Evolutionary conservation across 2,797 vertebrate species (phyloP).

Genomic region (Tolypeutes matacus): DNA sequence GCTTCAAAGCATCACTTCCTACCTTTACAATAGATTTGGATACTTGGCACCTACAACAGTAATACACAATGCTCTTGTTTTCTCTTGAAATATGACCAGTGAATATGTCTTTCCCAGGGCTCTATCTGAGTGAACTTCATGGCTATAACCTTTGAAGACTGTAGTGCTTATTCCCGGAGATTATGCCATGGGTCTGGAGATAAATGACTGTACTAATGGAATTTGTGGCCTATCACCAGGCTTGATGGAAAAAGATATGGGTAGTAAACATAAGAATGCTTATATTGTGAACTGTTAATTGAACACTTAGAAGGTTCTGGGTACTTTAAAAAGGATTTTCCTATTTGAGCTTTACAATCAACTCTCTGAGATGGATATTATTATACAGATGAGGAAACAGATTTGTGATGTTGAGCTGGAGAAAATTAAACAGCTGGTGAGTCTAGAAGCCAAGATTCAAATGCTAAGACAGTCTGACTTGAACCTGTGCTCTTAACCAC

Average conservation of each 20-base stretch:
- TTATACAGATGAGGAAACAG: not conserved
- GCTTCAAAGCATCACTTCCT: not conserved
- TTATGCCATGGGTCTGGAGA: not conserved
- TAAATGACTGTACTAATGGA: not conserved
- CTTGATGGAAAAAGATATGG: not conserved
- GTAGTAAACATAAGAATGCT: not conserved
- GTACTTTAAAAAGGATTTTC: not conserved
- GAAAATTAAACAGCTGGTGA: not conserved
- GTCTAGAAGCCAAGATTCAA: not conserved
- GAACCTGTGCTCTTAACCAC: not conserved
- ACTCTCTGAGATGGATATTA: not conserved
- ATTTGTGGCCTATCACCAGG: not conserved
- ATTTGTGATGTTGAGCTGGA: not conserved
- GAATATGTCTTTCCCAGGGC: not conserved
- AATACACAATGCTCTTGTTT: not conserved
- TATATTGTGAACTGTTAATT: not conserved
- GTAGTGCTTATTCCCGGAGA: slow-evolving; percentile 23
- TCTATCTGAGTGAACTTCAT: not conserved
- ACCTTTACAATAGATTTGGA: not conserved
- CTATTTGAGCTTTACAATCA: not conserved
- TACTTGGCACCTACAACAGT: not conserved
- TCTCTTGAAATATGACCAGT: not conserved
- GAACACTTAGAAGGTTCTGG: not conserved
- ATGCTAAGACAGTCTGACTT: not conserved
- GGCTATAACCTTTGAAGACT: not conserved